Conservation (phyloP, 2,888 invertebrate species). For the Chouioia cunea region DNA sequence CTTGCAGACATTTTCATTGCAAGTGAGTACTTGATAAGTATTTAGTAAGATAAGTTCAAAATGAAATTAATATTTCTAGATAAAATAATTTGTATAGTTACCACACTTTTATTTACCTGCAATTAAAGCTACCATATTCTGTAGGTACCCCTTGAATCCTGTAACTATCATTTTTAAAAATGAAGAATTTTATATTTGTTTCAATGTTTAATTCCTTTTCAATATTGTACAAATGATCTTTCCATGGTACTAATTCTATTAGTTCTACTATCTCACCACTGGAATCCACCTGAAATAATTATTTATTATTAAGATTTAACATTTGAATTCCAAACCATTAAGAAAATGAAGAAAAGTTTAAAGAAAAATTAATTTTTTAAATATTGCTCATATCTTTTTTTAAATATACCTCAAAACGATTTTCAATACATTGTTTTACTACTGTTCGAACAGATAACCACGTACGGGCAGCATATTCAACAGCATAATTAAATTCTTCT, state of each 20-base stretch:
- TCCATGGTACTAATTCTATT: conserved; percentile 86
- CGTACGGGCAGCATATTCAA: conserved; percentile 72
- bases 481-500: conserved; percentile 80
- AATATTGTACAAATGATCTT: conserved; percentile 85
- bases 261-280: conserved; percentile 87
- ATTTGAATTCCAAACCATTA: background rate
- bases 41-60: background rate
- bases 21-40: too few relatives aligned
- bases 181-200: conserved; percentile 77
- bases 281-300: conserved; percentile 57
- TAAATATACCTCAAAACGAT: conserved; percentile 73
- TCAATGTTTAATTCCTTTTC: conserved; percentile 80
- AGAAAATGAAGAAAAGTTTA: background rate
- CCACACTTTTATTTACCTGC: conserved; percentile 70
- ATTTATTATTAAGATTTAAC: background rate
- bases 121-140: conserved; percentile 77
- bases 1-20: background rate
- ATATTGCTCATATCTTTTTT: background rate
- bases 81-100: background rate
- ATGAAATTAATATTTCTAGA: background rate
- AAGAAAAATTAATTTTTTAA: background rate
- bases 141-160: conserved; percentile 89
- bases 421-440: conserved; percentile 80
- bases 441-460: conserved; percentile 91
- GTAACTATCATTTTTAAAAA: conserved; percentile 84